phyloP scores from a whole-genome alignment of 2,888 invertebrate species.

The Amphipoea oculea region DNA sequence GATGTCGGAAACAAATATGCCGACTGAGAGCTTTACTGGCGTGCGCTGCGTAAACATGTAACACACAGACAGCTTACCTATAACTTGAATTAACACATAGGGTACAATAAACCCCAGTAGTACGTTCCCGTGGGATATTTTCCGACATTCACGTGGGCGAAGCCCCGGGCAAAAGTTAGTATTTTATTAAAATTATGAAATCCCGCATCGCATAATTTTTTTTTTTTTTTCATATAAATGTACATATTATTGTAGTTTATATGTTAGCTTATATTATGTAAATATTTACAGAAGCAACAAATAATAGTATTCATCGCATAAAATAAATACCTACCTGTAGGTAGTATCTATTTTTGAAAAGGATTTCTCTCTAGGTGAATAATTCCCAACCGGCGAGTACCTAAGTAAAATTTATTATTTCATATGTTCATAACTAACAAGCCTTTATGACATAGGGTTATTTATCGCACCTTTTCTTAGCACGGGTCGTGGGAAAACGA shows the following conservation, averaged over 20 bases:
- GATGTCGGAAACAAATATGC: neutral
- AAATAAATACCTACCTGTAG: neutral
- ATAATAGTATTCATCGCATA: too few relatives aligned
- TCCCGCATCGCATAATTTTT: neutral
- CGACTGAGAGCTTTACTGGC: neutral
- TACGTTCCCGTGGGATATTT: neutral
- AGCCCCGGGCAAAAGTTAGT: neutral
- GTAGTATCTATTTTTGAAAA: neutral
- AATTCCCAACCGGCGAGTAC: neutral
- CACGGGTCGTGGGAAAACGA: neutral
- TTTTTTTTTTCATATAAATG: too few relatives aligned
- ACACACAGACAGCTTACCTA: neutral
- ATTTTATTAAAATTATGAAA: neutral
- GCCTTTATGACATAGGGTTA: neutral
- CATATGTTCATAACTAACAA: conserved; percentile 15
- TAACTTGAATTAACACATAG: neutral
- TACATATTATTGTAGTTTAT: too few relatives aligned
- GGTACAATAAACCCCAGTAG: neutral
- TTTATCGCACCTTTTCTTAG: conserved; percentile 9
- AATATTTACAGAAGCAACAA: too few relatives aligned
- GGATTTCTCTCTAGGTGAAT: neutral
- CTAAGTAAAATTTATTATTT: neutral
- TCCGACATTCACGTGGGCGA: neutral
- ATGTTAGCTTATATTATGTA: too few relatives aligned
- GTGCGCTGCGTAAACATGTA: neutral